A percentile compares a stretch with the other conserved stretches of the same genome.
Conservation (phyloP, 2,797 vertebrate species). For the Pelodytes ibericus region DNA sequence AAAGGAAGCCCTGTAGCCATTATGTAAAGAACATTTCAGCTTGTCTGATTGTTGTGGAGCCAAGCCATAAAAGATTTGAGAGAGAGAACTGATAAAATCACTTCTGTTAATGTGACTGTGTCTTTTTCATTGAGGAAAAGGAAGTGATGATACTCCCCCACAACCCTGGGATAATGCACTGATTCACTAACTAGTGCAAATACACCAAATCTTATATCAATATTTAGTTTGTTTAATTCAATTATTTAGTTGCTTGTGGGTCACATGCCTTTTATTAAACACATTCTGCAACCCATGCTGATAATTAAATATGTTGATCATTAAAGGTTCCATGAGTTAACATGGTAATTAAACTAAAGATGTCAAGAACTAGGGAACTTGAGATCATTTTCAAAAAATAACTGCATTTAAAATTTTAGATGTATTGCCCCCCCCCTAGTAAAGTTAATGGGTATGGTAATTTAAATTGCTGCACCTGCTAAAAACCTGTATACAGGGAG, state of each 20-base stretch:
- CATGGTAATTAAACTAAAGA: no score
- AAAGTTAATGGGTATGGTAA: no score
- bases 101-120: neutral
- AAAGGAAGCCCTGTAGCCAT: conserved; percentile 6
- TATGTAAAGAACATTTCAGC: neutral
- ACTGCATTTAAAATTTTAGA: no score
- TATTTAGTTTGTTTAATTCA: neutral
- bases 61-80: neutral
- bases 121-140: conserved; percentile 3
- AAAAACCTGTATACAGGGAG: no score
- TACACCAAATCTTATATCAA: neutral
- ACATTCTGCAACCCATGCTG: no score
- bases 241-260: neutral
- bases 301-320: no score
- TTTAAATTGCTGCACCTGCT: no score
- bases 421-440: no score
- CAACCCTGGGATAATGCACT: neutral
- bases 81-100: neutral
- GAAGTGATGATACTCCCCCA: neutral
- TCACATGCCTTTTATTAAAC: no score
- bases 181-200: neutral
- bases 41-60: conserved; percentile 1
- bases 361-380: no score
- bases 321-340: no score
- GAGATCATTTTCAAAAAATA: no score